Evolutionary conservation across 2,797 vertebrate genomes (phyloP).

Genomic region (Premnoplex brunnescens): DNA sequence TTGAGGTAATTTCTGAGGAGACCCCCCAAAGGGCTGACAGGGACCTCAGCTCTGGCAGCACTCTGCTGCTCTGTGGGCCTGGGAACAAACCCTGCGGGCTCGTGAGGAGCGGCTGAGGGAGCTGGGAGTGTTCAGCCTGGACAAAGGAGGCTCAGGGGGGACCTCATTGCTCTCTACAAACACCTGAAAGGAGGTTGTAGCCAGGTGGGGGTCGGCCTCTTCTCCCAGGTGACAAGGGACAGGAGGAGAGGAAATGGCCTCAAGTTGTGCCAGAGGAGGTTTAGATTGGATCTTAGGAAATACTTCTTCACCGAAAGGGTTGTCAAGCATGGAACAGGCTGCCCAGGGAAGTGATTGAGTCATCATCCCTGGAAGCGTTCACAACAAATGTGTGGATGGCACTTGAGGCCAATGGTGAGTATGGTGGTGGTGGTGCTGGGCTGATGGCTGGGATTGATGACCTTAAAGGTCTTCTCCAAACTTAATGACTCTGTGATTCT

Average conservation of each 20-base stretch:
- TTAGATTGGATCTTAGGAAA: too few species aligned
- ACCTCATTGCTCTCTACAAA: fast-evolving
- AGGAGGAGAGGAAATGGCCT: not conserved
- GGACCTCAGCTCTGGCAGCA: not conserved
- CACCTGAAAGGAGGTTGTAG: not conserved
- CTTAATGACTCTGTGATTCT: not conserved
- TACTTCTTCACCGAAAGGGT: not conserved
- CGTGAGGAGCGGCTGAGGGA: not conserved
- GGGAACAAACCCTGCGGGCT: too few species aligned
- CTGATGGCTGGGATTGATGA: fast-evolving
- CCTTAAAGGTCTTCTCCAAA: not conserved
- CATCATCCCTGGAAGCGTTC: not conserved
- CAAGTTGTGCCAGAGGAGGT: not conserved
- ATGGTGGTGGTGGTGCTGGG: not conserved
- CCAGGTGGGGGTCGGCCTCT: not conserved
- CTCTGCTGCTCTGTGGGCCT: not conserved
- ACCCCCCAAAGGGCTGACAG: too few species aligned
- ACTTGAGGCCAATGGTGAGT: not conserved
- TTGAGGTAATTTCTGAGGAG: too few species aligned
- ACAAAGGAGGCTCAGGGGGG: not conserved
- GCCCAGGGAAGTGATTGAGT: not conserved
- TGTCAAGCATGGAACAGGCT: not conserved
- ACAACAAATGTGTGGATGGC: fast-evolving
- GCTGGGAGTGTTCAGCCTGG: not conserved
- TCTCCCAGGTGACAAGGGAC: too few species aligned